phyloP scores from a whole-genome alignment of 2,113 vertebrate genomes.

The Bos javanicus region DNA sequence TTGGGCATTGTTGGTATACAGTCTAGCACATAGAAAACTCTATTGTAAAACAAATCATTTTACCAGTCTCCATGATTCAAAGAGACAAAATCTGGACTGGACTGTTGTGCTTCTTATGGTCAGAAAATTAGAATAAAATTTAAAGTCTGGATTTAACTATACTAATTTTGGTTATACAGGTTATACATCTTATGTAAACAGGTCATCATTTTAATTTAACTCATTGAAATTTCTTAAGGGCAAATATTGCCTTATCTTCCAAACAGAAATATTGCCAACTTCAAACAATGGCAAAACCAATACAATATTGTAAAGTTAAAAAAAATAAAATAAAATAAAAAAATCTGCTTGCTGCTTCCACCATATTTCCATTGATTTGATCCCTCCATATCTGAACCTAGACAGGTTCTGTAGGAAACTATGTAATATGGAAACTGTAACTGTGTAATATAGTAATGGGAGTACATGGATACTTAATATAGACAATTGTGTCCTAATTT shows the following conservation, averaged over 20 bases:
- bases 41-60: background rate
- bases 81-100: background rate
- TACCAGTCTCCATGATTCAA: background rate
- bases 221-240: background rate
- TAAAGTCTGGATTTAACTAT: background rate
- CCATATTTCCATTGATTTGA: background rate
- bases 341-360: rapidly evolving
- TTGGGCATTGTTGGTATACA: background rate
- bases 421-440: background rate
- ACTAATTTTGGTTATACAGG: background rate
- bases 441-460: background rate
- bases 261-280: background rate
- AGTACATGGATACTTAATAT: rapidly evolving
- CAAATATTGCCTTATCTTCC: background rate
- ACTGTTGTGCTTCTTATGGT: background rate
- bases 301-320: too few relatives aligned
- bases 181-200: background rate
- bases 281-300: background rate
- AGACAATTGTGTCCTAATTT: background rate
- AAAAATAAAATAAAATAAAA: too few relatives aligned
- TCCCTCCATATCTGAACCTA: background rate
- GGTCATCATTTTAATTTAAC: background rate
- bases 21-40: background rate
- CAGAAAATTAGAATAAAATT: background rate
- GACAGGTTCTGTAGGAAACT: background rate